Base-by-base conservation (phyloP, 2,797 vertebrate genomes). In the Microctenopoma stevenorrisi region DNA sequence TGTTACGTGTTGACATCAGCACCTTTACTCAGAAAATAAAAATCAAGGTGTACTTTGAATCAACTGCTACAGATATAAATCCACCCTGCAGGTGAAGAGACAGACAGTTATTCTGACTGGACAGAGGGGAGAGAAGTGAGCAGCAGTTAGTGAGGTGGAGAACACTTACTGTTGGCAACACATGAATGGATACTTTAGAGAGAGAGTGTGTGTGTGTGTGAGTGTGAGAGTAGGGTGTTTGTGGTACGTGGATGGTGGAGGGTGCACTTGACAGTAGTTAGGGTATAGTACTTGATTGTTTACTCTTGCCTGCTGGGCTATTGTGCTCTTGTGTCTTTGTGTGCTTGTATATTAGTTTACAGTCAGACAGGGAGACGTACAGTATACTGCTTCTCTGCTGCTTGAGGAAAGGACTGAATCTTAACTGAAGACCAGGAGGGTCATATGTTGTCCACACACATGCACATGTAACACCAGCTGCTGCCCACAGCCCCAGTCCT, bases 121-220 rank as follows among this genome's bases (percentile, higher is more conserved):
- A 81, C 48, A 54, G 71, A 71, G 68, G 74, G 69, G 67, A 57
- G 68, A 74, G 72, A 59, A 72, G 71, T 78, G 70, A 86, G 78
- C 93, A 93, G 92, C 90, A 88, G 92, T 93, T 92, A 85, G 89
- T 93, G 91, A 94, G 84, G 77, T 94, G 83, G 81, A 94, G 93
- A 87, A 89, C 91, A 82, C 92, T 94, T 85, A 86, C 72, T 91
- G 90, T 90, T 81, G 70, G 75, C 80, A 64, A 74, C 78, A 78
- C 78, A 86, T 92, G 89, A 92, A 91, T 92, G 83, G 83, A 81
- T 55, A 63, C 88, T 89, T 90, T 89, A 80, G 55, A 92, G 85
- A 85, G 81, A 86, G 68, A 65, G 70, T 78, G 47, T 79, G 81
- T 87, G 83, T 85, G 84, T 67, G 77, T 83, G 79, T 58, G 73